Conservation (phyloP, 2,797 vertebrate species). For the Telmatherina bonti region DNA sequence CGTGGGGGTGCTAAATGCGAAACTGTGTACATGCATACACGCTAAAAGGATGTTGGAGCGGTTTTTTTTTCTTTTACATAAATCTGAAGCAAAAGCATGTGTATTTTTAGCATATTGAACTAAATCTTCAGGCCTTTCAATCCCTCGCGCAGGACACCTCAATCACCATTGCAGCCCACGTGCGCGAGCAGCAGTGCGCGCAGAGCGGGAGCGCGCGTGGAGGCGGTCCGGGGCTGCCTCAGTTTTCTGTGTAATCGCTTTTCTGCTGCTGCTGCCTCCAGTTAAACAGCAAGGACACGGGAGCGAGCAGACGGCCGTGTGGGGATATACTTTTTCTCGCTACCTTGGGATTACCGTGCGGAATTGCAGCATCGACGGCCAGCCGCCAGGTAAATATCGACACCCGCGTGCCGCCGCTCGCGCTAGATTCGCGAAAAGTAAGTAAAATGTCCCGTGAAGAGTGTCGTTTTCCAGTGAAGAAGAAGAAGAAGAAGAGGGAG, state of each 20-base stretch:
- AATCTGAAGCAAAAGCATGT: too few species aligned
- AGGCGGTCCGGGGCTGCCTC: slow-evolving; percentile 85
- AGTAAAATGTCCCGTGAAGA: slow-evolving; percentile 82
- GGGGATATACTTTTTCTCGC: slow-evolving; percentile 75
- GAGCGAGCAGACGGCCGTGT: slow-evolving; percentile 80
- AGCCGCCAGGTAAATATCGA: slow-evolving; percentile 79
- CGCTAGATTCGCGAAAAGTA: slow-evolving; percentile 70
- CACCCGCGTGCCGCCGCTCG: slow-evolving; percentile 37
- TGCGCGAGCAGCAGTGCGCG: slow-evolving; percentile 70
- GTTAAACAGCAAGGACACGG: slow-evolving; percentile 82
- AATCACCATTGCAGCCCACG: slow-evolving; percentile 43
- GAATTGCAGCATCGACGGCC: slow-evolving; percentile 81
- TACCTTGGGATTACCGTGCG: slow-evolving; percentile 76
- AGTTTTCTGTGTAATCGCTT: slow-evolving; percentile 77
- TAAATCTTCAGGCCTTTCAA: not conserved
- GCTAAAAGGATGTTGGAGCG: too few species aligned
- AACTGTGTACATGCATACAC: too few species aligned
- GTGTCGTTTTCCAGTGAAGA: slow-evolving; percentile 76
- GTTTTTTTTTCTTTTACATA: too few species aligned
- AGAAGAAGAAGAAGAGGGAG: slow-evolving; percentile 47
- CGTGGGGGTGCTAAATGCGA: not conserved
- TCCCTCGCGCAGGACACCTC: slow-evolving; percentile 15
- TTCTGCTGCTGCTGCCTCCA: slow-evolving; percentile 76
- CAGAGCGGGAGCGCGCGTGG: slow-evolving; percentile 79
- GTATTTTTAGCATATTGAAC: not conserved